phyloP scores from a whole-genome alignment of 2,888 invertebrate species.

The Diploptera punctata region DNA sequence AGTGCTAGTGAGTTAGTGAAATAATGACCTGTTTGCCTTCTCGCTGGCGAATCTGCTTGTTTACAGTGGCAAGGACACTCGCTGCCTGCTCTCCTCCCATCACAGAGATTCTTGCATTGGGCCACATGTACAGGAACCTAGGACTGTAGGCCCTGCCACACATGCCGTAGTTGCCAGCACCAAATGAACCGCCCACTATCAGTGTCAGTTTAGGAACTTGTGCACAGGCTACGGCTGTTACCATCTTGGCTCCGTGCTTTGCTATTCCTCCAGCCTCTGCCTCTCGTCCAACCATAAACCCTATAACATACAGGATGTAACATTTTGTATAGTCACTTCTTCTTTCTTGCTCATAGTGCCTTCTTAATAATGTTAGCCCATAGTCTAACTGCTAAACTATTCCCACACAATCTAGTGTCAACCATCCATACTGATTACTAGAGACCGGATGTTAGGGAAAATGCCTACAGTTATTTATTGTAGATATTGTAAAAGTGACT shows the following conservation, averaged over 20 bases:
- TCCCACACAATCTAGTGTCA: no score
- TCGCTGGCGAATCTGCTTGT: slow-evolving; percentile 77
- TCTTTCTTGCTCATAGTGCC: no score
- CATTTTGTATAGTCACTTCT: no score
- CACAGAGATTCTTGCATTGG: slow-evolving; percentile 95
- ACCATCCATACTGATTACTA: no score
- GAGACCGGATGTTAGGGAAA: no score
- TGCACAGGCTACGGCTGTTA: slow-evolving; percentile 98
- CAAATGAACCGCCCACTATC: slow-evolving; percentile 95
- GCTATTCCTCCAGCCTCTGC: slow-evolving; percentile 98
- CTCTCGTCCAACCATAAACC: slow-evolving; percentile 89
- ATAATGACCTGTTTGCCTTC: slow-evolving; percentile 60
- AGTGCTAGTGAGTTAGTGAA: no score
- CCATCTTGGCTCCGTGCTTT: slow-evolving; percentile 99
- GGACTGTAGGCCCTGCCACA: slow-evolving; percentile 76
- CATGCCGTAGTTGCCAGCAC: slow-evolving; percentile 97
- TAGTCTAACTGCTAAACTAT: no score
- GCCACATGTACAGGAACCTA: slow-evolving; percentile 98
- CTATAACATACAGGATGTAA: slow-evolving; percentile 12
- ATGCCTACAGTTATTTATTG: no score
- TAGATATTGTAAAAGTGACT: no score
- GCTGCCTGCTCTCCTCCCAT: slow-evolving; percentile 99
- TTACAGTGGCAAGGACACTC: slow-evolving; percentile 88
- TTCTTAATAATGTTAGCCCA: no score
- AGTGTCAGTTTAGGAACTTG: slow-evolving; percentile 98